Conservation (phyloP, 2,797 vertebrate genomes). For the Meda fulgida region DNA sequence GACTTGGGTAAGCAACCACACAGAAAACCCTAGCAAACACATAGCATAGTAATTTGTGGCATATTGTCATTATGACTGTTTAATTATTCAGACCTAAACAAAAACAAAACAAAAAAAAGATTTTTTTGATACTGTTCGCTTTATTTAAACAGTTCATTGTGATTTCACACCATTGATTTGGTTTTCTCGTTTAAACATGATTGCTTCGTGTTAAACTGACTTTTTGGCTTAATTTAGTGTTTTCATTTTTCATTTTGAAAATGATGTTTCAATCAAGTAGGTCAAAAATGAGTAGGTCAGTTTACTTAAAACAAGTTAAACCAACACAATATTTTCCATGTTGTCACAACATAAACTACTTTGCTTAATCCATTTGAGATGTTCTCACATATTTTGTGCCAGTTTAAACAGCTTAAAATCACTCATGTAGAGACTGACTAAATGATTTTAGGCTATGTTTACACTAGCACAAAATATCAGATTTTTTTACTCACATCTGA, state of each 20-base stretch:
- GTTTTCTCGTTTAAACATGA: not conserved
- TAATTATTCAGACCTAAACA: not conserved
- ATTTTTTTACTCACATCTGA: no score
- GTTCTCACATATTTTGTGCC: no score
- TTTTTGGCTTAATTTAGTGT: no score
- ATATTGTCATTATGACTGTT: not conserved
- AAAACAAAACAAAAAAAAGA: rapidly evolving
- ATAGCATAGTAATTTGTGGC: not conserved
- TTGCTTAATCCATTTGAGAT: no score
- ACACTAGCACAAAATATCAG: no score
- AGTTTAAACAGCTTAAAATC: no score
- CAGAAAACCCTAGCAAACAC: not conserved
- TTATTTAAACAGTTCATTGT: not conserved
- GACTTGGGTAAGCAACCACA: not conserved
- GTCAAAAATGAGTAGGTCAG: not conserved
- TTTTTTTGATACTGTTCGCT: not conserved
- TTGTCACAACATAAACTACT: no score
- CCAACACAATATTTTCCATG: not conserved
- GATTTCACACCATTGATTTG: not conserved
- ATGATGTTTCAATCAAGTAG: not conserved
- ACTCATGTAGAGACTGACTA: no score
- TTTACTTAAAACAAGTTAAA: not conserved
- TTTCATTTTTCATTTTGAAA: no score
- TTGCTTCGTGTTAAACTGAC: not conserved
- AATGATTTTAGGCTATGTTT: no score